A percentile compares a stretch with the other conserved stretches of the same genome.
phyloP scores from a whole-genome alignment of 1,140 invertebrate genomes.

The Limonius californicus region DNA sequence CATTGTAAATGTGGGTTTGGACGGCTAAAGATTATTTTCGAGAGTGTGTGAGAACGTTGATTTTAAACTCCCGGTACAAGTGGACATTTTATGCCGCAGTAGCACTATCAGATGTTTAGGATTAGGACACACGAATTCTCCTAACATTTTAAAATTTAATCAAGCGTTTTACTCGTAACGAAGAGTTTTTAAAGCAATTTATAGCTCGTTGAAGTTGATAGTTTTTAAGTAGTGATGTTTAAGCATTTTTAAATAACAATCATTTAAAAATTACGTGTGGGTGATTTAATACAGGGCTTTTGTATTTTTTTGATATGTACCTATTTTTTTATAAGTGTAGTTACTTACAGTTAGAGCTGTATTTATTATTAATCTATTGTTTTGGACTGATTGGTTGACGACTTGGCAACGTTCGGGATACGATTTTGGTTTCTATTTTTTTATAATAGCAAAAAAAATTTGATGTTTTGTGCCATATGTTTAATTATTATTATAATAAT shows the following conservation, averaged over 20 bases:
- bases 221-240: constrained; percentile 5
- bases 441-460: no score
- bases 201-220: neutral
- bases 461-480: neutral
- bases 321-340: constrained; percentile 15
- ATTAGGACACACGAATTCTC: no score
- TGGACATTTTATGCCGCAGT: no score
- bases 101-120: no score
- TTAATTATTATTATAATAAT: neutral
- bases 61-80: no score
- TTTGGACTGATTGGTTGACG: neutral
- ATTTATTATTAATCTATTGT: neutral
- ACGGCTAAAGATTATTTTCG: no score
- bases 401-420: neutral
- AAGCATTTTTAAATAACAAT: neutral
- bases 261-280: neutral
- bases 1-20: no score
- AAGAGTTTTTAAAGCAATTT: neutral
- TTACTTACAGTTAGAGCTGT: constrained; percentile 6
- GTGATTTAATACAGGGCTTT: neutral
- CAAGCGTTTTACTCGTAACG: neutral
- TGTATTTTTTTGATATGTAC: constrained; percentile 7
- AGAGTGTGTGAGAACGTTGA: no score
- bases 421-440: neutral
- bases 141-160: neutral